phyloP scores from a whole-genome alignment of 2,888 invertebrate species.

The Pollenia amentaria region DNA sequence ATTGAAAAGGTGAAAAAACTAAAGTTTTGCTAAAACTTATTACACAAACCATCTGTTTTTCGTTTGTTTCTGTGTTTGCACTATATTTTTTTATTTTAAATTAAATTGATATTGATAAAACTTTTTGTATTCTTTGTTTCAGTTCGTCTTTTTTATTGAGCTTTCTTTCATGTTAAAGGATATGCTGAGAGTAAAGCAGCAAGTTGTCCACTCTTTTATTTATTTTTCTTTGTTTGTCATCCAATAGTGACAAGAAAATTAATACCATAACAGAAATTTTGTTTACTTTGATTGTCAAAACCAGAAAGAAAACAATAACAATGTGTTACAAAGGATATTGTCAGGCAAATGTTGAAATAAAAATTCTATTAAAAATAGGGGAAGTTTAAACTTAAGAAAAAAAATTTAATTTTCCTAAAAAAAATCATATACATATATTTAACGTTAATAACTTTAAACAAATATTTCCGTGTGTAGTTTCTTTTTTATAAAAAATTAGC shows the following conservation, averaged over 20 bases:
- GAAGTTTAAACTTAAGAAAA: no score
- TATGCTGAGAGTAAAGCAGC: slow-evolving; percentile 36
- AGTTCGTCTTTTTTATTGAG: slow-evolving; percentile 11
- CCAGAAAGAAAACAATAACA: no score
- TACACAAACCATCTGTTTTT: neutral
- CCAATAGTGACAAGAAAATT: slow-evolving; percentile 20
- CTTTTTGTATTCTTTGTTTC: neutral
- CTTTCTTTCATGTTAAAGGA: slow-evolving; percentile 33
- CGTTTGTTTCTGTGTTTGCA: neutral
- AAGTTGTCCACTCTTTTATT: slow-evolving; percentile 28
- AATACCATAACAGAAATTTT: slow-evolving; percentile 24
- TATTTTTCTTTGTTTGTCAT: slow-evolving; percentile 53
- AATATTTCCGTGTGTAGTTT: slow-evolving; percentile 1
- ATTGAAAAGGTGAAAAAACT: no score
- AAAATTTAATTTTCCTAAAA: no score
- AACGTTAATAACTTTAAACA: neutral
- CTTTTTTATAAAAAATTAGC: neutral
- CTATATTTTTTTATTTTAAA: neutral
- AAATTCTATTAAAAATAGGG: no score
- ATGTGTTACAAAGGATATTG: neutral
- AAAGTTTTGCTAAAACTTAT: no score
- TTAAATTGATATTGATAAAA: neutral
- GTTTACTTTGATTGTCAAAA: neutral
- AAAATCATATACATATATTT: neutral
- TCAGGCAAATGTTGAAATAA: neutral